Evolutionary conservation across 2,797 vertebrate genomes (phyloP), one percentile per base, ranked within the genome.

Genomic region (Poecilia gillii): DNA sequence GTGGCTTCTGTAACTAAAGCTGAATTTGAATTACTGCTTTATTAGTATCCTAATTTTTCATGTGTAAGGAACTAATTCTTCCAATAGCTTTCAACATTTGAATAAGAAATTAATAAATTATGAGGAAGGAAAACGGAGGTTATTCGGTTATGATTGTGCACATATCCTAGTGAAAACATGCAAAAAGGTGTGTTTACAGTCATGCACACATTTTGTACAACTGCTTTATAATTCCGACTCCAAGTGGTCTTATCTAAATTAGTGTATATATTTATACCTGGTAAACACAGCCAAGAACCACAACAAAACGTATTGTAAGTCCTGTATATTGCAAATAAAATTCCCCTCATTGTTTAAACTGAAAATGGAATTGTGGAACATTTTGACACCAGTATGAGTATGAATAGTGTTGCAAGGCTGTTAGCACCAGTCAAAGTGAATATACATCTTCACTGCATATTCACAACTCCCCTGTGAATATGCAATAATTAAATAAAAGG

Each of bases 1-100:
- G 64, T 57, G 81, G 75, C 43, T 76, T 77, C 76, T 47, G 73
- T 76, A 70, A 70, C 81, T 78, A 49, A 79, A 86, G 57, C 64
- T 81, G 49, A 70, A 70, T 20, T 13, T 4, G 0, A 70, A 41
- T 39, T n/a, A 13, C 1, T 70, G 39, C 64, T 47, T 72, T 16
- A 18, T 3, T 36, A 64, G 18, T 20, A 18, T 20, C 31, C 1
- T 7, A 64, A 64, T 9, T 36, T 36, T 64, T 8, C 59, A 64
- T 20, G 8, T 72, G 28, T 49, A 72, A 49, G 23, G 9, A 47
- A 72, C 12, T 33, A 73, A 51, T 23, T 36, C 4, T 25, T 33
- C 5, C 8, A 49, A 43, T 41, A 9, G 13, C 39, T 68, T 41
- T 9, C 20, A 39, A 68, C 66, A 43, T 13, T 8, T 25, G 4